These are phyloP conservation scores for Dilophus febrilis DNA, from an alignment of 2,888 invertebrate species.

Conservation along the genomic window DNA sequence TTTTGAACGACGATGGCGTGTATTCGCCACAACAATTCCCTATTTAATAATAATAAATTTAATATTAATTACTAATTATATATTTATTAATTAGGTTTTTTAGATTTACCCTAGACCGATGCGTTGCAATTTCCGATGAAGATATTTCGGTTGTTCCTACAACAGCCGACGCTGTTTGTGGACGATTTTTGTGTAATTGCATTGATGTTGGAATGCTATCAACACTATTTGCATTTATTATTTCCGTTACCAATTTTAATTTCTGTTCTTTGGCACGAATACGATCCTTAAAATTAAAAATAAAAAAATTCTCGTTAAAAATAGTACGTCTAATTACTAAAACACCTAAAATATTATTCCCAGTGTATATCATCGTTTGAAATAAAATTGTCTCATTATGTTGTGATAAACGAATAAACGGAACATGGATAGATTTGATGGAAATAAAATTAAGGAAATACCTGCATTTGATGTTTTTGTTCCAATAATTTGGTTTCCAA, in stretches of 20 bases:
- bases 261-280: conserved; percentile 36
- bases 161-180: conserved; percentile 6
- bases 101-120: conserved; percentile 8
- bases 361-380: too few relatives aligned
- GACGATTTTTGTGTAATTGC: conserved; percentile 6
- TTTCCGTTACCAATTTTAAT: conserved; percentile 39
- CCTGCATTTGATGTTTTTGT: neutral
- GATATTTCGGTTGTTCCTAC: conserved; percentile 7
- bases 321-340: too few relatives aligned
- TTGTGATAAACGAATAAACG: too few relatives aligned
- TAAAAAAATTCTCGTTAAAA: too few relatives aligned
- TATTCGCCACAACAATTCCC: conserved; percentile 52
- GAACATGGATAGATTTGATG: conserved; percentile 2
- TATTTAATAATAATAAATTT: too few relatives aligned
- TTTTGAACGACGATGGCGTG: conserved; percentile 60
- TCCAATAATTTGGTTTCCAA: conserved; percentile 29
- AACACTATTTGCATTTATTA: conserved; percentile 34
- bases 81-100: neutral
- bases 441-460: neutral
- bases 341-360: too few relatives aligned
- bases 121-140: neutral
- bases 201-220: conserved; percentile 13
- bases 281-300: conserved; percentile 13
- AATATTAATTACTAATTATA: neutral
- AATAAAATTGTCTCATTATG: too few relatives aligned